Conservation (phyloP, 2,888 invertebrate species). For the Drosophila limbata region DNA sequence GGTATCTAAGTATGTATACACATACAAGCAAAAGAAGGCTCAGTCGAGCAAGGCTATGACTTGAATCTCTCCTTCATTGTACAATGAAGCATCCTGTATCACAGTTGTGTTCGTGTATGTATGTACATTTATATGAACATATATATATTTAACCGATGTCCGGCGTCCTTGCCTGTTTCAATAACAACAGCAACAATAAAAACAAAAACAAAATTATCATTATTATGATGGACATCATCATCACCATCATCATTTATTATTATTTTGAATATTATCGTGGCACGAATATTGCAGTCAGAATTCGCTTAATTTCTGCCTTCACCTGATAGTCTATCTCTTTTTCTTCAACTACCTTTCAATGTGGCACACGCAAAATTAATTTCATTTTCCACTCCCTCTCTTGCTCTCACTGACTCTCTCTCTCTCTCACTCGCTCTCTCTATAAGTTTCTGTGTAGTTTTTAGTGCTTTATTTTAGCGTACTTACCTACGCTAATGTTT, state of each 20-base stretch:
- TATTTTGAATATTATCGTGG: background rate
- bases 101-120: conserved; percentile 10
- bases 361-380: conserved; percentile 56
- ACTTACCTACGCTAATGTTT: conserved; percentile 76
- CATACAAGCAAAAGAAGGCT: no score
- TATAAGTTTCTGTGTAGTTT: conserved; percentile 9
- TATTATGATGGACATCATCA: conserved; percentile 23
- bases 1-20: no score
- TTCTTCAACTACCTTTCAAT: conserved; percentile 23
- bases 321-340: conserved; percentile 27
- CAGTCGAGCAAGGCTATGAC: no score
- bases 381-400: conserved; percentile 39
- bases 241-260: conserved; percentile 8
- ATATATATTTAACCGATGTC: conserved; percentile 28
- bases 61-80: no score
- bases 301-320: conserved; percentile 29
- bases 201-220: conserved; percentile 36
- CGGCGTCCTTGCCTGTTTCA: conserved; percentile 63
- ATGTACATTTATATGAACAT: background rate
- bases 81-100: conserved; percentile 50
- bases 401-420: background rate
- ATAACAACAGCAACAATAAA: conserved; percentile 35
- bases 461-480: conserved; percentile 37
- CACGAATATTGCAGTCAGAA: conserved; percentile 6
- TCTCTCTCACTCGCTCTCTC: background rate